phyloP scores from a whole-genome alignment of 2,113 vertebrate genomes.

The Anguilla japonica region DNA sequence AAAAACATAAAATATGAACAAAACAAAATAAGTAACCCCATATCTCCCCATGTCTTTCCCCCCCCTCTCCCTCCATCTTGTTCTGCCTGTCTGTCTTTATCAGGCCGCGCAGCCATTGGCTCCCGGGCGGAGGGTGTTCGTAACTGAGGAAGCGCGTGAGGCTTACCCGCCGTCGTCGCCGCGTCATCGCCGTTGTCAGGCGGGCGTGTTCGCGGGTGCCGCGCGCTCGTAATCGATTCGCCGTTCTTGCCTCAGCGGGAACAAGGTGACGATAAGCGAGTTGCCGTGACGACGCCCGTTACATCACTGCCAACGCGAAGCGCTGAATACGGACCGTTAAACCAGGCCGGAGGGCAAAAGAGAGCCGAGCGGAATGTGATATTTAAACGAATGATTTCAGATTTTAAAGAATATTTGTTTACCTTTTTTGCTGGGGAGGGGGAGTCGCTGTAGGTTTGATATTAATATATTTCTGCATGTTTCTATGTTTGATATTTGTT shows the following conservation, averaged over 20 bases:
- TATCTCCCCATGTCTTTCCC: too few species aligned
- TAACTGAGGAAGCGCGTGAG: constrained; percentile 51
- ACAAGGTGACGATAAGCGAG: constrained; percentile 69
- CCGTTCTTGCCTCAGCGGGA: constrained; percentile 66
- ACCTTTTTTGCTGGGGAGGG: too few species aligned
- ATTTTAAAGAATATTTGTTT: too few species aligned
- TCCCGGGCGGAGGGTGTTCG: constrained; percentile 59
- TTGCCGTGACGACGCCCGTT: constrained; percentile 61
- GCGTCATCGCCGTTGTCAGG: constrained; percentile 69
- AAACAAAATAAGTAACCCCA: neutral
- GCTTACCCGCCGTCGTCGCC: constrained; percentile 63
- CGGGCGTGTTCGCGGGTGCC: constrained; percentile 64
- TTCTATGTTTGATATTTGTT: too few species aligned
- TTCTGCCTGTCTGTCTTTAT: constrained; percentile 45
- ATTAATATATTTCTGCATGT: too few species aligned
- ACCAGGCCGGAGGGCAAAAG: constrained; percentile 30
- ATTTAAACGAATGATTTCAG: too few species aligned
- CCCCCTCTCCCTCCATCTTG: too few species aligned
- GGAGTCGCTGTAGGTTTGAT: too few species aligned
- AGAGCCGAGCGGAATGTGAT: neutral
- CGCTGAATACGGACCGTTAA: constrained; percentile 29
- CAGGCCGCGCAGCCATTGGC: constrained; percentile 59
- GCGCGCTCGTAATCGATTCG: constrained; percentile 75
- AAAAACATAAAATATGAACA: neutral
- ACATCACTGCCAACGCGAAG: constrained; percentile 71